Conservation (phyloP, 2,888 invertebrate genomes). For the Cephonodes hylas region DNA sequence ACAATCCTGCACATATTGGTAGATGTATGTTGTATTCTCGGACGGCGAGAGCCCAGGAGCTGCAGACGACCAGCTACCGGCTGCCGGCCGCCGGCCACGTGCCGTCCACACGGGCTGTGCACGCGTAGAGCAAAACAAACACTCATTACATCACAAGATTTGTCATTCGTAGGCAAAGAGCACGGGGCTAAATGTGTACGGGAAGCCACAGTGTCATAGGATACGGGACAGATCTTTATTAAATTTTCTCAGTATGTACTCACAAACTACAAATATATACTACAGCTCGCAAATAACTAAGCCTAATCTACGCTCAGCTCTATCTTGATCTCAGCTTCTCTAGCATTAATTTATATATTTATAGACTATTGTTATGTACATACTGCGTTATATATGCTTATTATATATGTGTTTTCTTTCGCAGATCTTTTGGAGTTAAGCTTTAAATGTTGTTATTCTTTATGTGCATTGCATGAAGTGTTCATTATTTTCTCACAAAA, state of each 20-base stretch:
- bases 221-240: constrained; percentile 53
- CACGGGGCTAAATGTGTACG: constrained; percentile 60
- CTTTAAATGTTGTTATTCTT: constrained; percentile 48
- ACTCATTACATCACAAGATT: constrained; percentile 40
- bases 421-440: constrained; percentile 45
- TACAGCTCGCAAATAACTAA: constrained; percentile 76
- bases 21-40: constrained; percentile 49
- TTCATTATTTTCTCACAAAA: constrained; percentile 23
- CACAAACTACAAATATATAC: constrained; percentile 50
- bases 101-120: constrained; percentile 63
- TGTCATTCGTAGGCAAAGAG: constrained; percentile 56
- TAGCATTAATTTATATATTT: constrained; percentile 51
- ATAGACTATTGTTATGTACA: constrained; percentile 32
- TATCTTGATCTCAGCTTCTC: constrained; percentile 72
- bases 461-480: constrained; percentile 52
- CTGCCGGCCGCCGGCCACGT: constrained; percentile 47
- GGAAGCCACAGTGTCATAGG: constrained; percentile 45
- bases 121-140: constrained; percentile 49
- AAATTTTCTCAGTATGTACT: constrained; percentile 44
- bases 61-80: constrained; percentile 76
- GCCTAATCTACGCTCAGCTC: constrained; percentile 77
- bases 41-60: constrained; percentile 63
- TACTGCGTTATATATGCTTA: constrained; percentile 40
- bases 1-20: constrained; percentile 68
- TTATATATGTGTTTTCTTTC: constrained; percentile 43